Conservation (phyloP, 1,140 invertebrate species). For the Brachionus koreanus region DNA sequence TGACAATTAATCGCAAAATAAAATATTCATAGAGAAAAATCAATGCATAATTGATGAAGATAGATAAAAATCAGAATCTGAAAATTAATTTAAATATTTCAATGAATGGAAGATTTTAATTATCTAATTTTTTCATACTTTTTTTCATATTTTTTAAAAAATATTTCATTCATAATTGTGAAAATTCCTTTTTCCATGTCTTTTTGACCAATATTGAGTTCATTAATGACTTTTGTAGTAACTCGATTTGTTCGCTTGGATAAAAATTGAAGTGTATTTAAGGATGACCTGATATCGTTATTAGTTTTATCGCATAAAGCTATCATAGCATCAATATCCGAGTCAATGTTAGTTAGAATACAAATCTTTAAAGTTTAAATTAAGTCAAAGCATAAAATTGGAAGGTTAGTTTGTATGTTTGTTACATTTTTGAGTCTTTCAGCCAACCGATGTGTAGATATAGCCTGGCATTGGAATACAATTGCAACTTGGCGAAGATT, state of each 20-base stretch:
- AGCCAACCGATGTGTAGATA: conserved; percentile 60
- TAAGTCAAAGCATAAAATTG: too few relatives aligned
- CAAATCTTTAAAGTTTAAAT: conserved; percentile 65
- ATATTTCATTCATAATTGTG: conserved; percentile 76
- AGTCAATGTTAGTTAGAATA: conserved; percentile 66
- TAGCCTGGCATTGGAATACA: conserved; percentile 70
- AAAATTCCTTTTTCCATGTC: conserved; percentile 80
- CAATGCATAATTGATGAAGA: too few relatives aligned
- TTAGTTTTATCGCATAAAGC: conserved; percentile 74
- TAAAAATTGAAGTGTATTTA: conserved; percentile 78
- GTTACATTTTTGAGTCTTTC: conserved; percentile 54
- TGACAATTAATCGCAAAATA: too few relatives aligned
- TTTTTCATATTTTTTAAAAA: conserved; percentile 62
- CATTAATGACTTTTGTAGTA: conserved; percentile 66
- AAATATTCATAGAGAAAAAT: too few relatives aligned
- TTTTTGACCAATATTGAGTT: conserved; percentile 73
- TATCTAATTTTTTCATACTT: conserved; percentile 49
- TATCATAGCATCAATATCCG: conserved; percentile 68
- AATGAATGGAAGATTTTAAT: too few relatives aligned
- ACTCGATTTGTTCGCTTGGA: conserved; percentile 60
- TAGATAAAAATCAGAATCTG: too few relatives aligned
- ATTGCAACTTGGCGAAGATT: conserved; percentile 69
- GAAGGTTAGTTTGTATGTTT: neutral
- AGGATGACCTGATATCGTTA: conserved; percentile 81
- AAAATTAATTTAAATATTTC: too few relatives aligned